Evolutionary conservation across 1,140 invertebrate genomes (phyloP), one percentile per base, ranked within the genome.

Genomic region (Trachelipus rathkii): DNA sequence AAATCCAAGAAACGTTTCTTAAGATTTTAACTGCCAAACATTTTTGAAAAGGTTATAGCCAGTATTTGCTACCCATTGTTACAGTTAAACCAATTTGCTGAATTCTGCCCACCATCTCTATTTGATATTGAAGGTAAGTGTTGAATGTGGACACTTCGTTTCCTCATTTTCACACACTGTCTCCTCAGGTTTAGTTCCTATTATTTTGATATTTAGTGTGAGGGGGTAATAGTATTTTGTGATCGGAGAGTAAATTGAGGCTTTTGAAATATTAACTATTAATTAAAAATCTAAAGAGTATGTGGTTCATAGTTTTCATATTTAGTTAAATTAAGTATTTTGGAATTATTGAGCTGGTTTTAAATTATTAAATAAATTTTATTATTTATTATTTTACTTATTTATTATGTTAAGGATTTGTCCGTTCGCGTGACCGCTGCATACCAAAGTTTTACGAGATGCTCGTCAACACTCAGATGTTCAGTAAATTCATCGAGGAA

Each of bases 1-100:
- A 94, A 85, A 99, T 99, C 75, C 96, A 98, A 86, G 97, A 99
- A 85, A 94, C 95, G n/a, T 8, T 99, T 99, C 86, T 87, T 99
- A 45, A 76, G 93, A 71, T 99, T 99, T n/a, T n/a, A n/a, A n/a
- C n/a, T n/a, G n/a, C n/a, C n/a, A n/a, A n/a, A n/a, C n/a, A n/a
- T n/a, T n/a, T n/a, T n/a, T n/a, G n/a, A n/a, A n/a, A n/a, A n/a
- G n/a, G n/a, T n/a, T n/a, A n/a, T 86, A 89, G 94, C 70, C 87
- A 89, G 68, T 98, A 90, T 85, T 87, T 99, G 53, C 89, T 95
- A 75, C 97, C 98, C 2, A 98, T 99, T 66, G 97, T 93, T 0
- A 93, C 93, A 84, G 95, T 95, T 0, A 96, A 97, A 0, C 96
- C 93, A 0, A 90, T 93, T n/a, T 71, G 93, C 93, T 0, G 94